Percentiles rank a stretch among this genome's conserved stretches.
Evolutionary conservation across 2,797 vertebrate genomes (phyloP).

Genomic region (Enteromius unitaeniatus): DNA sequence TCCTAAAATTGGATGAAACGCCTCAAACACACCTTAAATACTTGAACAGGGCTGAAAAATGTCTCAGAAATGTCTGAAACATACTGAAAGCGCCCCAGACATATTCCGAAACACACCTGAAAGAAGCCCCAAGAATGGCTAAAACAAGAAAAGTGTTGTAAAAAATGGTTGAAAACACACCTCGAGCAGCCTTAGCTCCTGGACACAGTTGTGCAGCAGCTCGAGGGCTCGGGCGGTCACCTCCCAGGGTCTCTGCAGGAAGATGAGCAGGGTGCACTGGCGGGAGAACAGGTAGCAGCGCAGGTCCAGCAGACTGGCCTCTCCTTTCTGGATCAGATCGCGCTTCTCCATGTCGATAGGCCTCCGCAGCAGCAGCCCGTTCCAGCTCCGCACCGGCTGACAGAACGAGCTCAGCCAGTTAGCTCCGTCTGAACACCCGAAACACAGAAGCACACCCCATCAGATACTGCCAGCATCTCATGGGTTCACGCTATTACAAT

Average conservation of each 20-base stretch:
- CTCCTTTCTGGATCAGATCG: conserved; percentile 89
- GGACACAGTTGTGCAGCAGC: conserved; percentile 96
- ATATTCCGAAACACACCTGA: no score
- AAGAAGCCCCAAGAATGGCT: no score
- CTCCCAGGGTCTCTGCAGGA: conserved; percentile 97
- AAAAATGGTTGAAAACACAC: conserved; percentile 71
- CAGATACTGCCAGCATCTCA: background rate
- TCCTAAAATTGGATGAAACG: no score
- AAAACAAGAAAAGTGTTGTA: no score
- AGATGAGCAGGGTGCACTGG: conserved; percentile 95
- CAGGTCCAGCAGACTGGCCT: conserved; percentile 91
- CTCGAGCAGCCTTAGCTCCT: conserved; percentile 93
- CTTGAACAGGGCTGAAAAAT: background rate
- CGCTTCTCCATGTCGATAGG: conserved; percentile 99
- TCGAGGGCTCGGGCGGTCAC: conserved; percentile 93
- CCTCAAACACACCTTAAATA: background rate
- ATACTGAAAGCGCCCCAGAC: no score
- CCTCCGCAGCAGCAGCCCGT: conserved; percentile 88
- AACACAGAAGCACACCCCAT: background rate
- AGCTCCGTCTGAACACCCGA: conserved; percentile 83
- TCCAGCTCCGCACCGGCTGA: conserved; percentile 93
- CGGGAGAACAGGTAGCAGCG: conserved; percentile 97
- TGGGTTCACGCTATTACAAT: background rate
- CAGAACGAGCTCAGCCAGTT: conserved; percentile 98
- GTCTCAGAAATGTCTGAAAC: no score